Conservation (phyloP, 2,797 vertebrate genomes). For the Pseudochromis fuscus region DNA sequence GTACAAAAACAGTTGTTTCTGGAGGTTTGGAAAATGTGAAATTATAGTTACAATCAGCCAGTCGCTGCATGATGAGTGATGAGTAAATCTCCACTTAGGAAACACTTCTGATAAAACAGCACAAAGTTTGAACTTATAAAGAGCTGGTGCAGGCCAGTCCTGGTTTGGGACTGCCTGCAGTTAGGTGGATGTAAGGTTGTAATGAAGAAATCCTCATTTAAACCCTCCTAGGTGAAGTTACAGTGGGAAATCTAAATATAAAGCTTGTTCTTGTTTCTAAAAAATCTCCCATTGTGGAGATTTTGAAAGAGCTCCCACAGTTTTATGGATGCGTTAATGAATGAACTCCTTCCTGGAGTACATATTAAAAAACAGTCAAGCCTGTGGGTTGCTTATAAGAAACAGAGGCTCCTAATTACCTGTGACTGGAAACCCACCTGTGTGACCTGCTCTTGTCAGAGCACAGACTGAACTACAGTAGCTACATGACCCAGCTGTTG, state of each 20-base stretch:
- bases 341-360: constrained; percentile 1
- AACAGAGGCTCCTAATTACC: constrained; percentile 25
- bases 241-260: neutral
- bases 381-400: constrained; percentile 4
- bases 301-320: neutral
- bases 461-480: constrained; percentile 1
- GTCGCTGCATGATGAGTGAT: no score
- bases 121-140: no score
- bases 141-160: no score
- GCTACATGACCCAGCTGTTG: constrained; percentile 20
- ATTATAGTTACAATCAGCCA: no score
- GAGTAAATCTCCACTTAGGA: no score
- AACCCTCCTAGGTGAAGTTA: no score
- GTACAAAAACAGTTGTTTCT: no score
- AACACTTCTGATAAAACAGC: no score
- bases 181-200: neutral
- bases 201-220: neutral
- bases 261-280: neutral
- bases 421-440: constrained; percentile 8
- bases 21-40: no score
- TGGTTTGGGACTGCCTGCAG: no score
- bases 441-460: constrained; percentile 43
- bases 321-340: constrained; percentile 9
- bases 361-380: constrained; percentile 19
- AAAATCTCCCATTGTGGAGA: neutral